Conservation (phyloP, 2,797 vertebrate species). For the Chelmon rostratus region DNA sequence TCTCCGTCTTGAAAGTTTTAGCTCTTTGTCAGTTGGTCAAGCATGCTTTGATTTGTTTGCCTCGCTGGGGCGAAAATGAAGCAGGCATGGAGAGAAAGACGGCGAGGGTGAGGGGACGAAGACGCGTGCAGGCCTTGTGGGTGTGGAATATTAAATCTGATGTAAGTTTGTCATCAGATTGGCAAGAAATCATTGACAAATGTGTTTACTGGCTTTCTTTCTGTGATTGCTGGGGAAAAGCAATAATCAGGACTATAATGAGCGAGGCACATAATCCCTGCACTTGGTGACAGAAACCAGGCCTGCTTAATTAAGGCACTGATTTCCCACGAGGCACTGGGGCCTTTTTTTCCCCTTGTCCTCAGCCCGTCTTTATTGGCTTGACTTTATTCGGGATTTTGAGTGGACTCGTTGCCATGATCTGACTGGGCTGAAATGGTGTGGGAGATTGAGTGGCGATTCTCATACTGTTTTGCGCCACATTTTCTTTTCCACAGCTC, state of each 20-base stretch:
- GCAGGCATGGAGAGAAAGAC: not conserved
- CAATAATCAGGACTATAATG: conserved; percentile 83
- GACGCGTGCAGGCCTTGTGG: not conserved
- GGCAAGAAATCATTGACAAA: conserved; percentile 75
- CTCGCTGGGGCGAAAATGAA: conserved; percentile 16
- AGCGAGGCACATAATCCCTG: conserved; percentile 74
- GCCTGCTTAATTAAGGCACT: conserved; percentile 83
- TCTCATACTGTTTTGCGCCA: not conserved
- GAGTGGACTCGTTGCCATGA: conserved; percentile 29
- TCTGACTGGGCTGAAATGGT: conserved; percentile 25
- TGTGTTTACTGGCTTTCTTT: conserved; percentile 75
- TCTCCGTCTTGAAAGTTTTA: conserved; percentile 36
- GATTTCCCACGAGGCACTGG: conserved; percentile 83
- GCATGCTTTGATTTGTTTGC: conserved; percentile 23
- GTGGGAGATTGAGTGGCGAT: not conserved
- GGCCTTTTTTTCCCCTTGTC: conserved; percentile 47
- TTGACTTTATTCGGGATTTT: conserved; percentile 58
- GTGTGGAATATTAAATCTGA: conserved; percentile 62
- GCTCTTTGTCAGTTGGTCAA: conserved; percentile 33
- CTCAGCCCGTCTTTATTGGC: conserved; percentile 60
- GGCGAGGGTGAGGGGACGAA: not conserved
- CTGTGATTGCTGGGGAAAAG: conserved; percentile 75
- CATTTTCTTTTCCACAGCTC: not conserved
- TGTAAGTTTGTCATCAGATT: conserved; percentile 66
- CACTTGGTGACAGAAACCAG: conserved; percentile 80